These are phyloP conservation scores for Orthosia gothica DNA, from an alignment of 2,888 invertebrate species.

Conservation along the genomic window DNA sequence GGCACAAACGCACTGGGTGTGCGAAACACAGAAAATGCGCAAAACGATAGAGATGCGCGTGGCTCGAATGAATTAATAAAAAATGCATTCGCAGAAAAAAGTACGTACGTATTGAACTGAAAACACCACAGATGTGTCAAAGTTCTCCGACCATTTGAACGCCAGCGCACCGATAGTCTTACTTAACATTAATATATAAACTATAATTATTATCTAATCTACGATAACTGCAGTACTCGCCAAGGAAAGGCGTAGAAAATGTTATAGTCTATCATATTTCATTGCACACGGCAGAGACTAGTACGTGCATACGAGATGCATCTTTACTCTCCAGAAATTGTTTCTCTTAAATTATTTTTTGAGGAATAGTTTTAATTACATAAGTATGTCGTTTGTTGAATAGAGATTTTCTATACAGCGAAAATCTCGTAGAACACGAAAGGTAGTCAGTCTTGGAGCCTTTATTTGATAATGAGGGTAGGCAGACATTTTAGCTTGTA, in stretches of 20 bases:
- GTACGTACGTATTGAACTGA: slow-evolving; percentile 10
- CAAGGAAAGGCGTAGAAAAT: slow-evolving; percentile 44
- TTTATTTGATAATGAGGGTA: not conserved
- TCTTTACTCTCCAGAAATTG: not conserved
- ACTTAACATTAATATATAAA: slow-evolving; percentile 47
- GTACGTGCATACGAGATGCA: not conserved
- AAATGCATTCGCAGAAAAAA: not conserved
- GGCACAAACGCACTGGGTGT: not conserved
- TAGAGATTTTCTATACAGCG: slow-evolving; percentile 5
- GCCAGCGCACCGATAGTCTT: slow-evolving; percentile 59
- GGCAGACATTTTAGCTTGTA: not conserved
- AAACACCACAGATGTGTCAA: not conserved
- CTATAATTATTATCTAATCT: slow-evolving; percentile 51
- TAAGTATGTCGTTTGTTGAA: not conserved
- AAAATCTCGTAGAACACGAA: slow-evolving; percentile 7
- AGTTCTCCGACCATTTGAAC: slow-evolving; percentile 45
- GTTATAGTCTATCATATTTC: slow-evolving; percentile 30
- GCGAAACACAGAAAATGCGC: not conserved
- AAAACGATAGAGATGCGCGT: not conserved
- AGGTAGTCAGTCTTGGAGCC: slow-evolving; percentile 14
- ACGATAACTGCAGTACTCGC: slow-evolving; percentile 66
- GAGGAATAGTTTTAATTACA: not conserved
- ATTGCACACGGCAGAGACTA: slow-evolving; percentile 45
- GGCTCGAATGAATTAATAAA: too few relatives aligned
- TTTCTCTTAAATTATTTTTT: slow-evolving; percentile 17